These are phyloP conservation scores for Siderastrea siderea DNA, from an alignment of 92 coral and sea anemone species.

Conservation along the genomic window DNA sequence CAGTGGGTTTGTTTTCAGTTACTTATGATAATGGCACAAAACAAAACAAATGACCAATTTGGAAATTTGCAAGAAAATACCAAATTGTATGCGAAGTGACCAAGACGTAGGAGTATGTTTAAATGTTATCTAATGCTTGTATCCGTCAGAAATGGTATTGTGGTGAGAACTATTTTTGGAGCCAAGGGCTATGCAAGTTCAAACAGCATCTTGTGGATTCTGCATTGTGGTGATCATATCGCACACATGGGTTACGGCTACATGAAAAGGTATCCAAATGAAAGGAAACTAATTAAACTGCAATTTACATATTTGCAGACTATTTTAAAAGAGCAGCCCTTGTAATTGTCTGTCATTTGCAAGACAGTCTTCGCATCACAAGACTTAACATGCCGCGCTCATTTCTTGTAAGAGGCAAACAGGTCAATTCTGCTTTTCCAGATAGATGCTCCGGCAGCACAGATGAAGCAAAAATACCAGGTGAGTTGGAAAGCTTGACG, in stretches of 20 bases:
- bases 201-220: background rate
- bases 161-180: background rate
- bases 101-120: constrained; percentile 5
- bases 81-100: constrained; percentile 18
- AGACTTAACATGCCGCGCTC: constrained; percentile 83
- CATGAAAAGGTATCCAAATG: constrained; percentile 46
- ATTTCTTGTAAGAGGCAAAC: constrained; percentile 84
- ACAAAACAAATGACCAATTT: constrained; percentile 75
- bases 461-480: constrained; percentile 35
- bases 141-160: constrained; percentile 9
- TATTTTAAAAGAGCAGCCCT: constrained; percentile 78
- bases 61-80: constrained; percentile 64
- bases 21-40: constrained; percentile 49
- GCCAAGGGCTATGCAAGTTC: background rate
- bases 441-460: constrained; percentile 14
- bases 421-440: constrained; percentile 11
- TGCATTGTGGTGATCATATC: background rate
- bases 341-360: constrained; percentile 60
- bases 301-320: constrained; percentile 84
- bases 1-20: constrained; percentile 69
- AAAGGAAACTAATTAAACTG: constrained; percentile 73
- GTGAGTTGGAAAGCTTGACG: constrained; percentile 31
- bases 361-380: background rate
- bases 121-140: background rate
- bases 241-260: constrained; percentile 27